Percentiles rank a stretch among this genome's conserved stretches.
These are phyloP conservation scores for Drosophila cardini DNA, from an alignment of 1,140 invertebrate species.

Conservation along the genomic window DNA sequence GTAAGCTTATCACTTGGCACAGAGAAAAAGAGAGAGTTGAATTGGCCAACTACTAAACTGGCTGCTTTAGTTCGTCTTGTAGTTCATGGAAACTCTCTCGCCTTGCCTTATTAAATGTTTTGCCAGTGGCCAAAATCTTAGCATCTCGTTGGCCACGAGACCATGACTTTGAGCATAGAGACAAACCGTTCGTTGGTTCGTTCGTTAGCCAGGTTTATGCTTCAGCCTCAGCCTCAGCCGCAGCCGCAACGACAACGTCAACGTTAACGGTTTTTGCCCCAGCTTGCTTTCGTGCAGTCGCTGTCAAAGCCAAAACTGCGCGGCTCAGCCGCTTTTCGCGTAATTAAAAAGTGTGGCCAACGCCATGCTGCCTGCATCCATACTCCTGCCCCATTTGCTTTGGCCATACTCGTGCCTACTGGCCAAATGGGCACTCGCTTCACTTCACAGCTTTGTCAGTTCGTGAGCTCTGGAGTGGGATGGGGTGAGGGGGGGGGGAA, in stretches of 20 bases:
- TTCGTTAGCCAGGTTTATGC: slow-evolving; percentile 52
- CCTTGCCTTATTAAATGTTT: slow-evolving; percentile 73
- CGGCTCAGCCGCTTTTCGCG: slow-evolving; percentile 78
- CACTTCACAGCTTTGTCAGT: slow-evolving; percentile 51
- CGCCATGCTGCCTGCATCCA: slow-evolving; percentile 38
- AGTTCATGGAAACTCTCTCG: slow-evolving; percentile 23
- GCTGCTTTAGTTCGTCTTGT: background rate
- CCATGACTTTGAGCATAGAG: slow-evolving; percentile 45
- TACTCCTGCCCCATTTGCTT: slow-evolving; percentile 4
- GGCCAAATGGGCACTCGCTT: slow-evolving; percentile 42
- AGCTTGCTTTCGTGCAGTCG: slow-evolving; percentile 30
- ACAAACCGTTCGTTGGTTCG: background rate
- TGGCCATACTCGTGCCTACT: slow-evolving; percentile 7
- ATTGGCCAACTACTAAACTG: background rate
- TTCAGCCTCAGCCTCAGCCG: too few relatives aligned
- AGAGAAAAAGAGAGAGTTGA: too few relatives aligned
- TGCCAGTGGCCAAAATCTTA: slow-evolving; percentile 69
- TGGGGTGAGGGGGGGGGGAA: background rate
- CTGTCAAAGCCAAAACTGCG: slow-evolving; percentile 75
- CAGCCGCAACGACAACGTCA: slow-evolving; percentile 41
- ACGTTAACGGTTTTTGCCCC: slow-evolving; percentile 34
- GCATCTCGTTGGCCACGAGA: slow-evolving; percentile 42
- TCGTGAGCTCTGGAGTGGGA: background rate
- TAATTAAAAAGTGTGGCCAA: slow-evolving; percentile 79
- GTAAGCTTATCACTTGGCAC: background rate